Conservation (phyloP, 2,888 invertebrate genomes). For the Platycheirus albimanus region DNA sequence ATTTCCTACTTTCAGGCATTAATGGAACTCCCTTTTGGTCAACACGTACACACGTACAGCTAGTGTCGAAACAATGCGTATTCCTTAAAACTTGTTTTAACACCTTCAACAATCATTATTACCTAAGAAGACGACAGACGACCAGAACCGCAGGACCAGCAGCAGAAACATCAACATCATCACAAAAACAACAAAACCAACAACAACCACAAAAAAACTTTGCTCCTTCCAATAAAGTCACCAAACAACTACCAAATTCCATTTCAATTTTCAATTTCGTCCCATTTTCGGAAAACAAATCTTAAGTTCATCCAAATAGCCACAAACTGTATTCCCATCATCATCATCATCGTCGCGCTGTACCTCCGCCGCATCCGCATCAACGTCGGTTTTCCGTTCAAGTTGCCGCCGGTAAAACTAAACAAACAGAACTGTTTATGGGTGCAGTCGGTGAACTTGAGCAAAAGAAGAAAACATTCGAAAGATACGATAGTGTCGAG, state of each 20-base stretch:
- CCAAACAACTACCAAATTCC: not conserved
- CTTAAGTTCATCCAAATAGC: constrained; percentile 30
- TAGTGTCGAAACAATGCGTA: constrained; percentile 9
- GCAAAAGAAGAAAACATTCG: constrained; percentile 79
- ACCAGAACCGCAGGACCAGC: too few species aligned
- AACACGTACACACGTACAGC: constrained; percentile 26
- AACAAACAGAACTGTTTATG: constrained; percentile 71
- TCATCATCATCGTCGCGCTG: constrained; percentile 53
- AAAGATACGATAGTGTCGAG: constrained; percentile 82
- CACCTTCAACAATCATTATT: constrained; percentile 15
- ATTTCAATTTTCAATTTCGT: constrained; percentile 13
- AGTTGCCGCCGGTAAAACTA: constrained; percentile 23
- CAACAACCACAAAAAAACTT: too few species aligned
- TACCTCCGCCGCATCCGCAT: constrained; percentile 10
- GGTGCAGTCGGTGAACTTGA: constrained; percentile 74
- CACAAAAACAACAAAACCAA: not conserved
- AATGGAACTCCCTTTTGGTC: constrained; percentile 38
- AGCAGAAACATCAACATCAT: too few species aligned
- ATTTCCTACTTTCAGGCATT: constrained; percentile 58
- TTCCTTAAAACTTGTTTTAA: not conserved
- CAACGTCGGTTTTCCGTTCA: constrained; percentile 46
- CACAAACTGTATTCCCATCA: constrained; percentile 58
- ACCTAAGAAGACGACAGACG: not conserved
- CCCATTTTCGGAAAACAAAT: not conserved
- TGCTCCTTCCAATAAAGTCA: not conserved